Base-by-base conservation (phyloP, 2,797 vertebrate genomes). In the Sciaenops ocellatus region DNA sequence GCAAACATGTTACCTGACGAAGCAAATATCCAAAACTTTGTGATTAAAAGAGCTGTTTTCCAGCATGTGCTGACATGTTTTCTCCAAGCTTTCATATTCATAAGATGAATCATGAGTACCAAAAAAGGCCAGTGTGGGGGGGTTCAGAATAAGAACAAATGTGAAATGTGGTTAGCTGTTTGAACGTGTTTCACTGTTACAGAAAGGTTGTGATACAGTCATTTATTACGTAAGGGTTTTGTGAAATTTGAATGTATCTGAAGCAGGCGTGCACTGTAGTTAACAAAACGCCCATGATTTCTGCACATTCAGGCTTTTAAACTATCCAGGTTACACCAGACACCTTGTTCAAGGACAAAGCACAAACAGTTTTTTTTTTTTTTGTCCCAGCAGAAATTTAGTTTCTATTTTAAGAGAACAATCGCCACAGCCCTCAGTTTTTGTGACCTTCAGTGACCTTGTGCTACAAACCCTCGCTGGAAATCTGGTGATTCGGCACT, bases 361-460 rank as follows among this genome's bases (percentile, higher is more conserved):
- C 3, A 17, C 2, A 18, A 69, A 26, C 26, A n/a, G n/a, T 48
- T 63, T 76, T 63, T 11, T 63, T 50, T 67, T 72, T 54, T 47
- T 74, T 28, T 42, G 15, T 78, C 77, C 54, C 57, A 13, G 18
- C 24, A 76, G 54, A 77, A 74, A 74, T 42, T 42, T n/a, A 15
- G 55, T 67, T 66, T 76, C 75, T 85, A 73, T 85, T 89, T 84
- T 55, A 51, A 57, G 76, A 79, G 0, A 61, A 80, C 54, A 71
- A 80, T 52, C 54, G 50, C 20, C 38, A 38, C 56, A 51, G 41
- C 56, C n/a, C 18, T 61, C 5, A 13, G n/a, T 42, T 11, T 69
- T 6, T 20, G 41, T 48, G 63, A 61, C 80, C 77, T 74, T 78
- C 41, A 38, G 1, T 78, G 83, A 77, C 76, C 81, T 84, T 76